phyloP scores from a whole-genome alignment of 2,888 invertebrate species.

The Anthrax anthrax region DNA sequence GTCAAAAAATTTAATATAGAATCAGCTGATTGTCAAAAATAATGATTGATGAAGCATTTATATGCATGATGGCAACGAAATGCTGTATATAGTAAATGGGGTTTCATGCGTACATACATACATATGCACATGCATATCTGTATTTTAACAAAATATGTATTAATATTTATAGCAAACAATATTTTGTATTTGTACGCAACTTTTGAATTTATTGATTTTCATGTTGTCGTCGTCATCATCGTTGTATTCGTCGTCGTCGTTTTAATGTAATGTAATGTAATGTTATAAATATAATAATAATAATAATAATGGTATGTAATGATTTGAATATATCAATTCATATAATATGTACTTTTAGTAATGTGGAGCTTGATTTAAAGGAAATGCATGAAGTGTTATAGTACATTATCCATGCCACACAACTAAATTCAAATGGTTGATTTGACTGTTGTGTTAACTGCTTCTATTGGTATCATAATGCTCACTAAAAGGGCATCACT shows the following conservation, averaged over 20 bases:
- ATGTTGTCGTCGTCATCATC: too few species aligned
- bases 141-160: too few species aligned
- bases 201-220: constrained; percentile 6
- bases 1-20: constrained; percentile 2
- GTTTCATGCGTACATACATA: not conserved
- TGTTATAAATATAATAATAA: too few species aligned
- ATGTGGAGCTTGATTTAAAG: not conserved
- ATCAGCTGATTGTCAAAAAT: constrained; percentile 11
- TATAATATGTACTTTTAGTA: too few species aligned
- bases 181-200: not conserved
- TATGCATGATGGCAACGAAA: not conserved
- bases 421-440: not conserved
- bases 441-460: constrained; percentile 5
- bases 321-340: not conserved
- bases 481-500: constrained; percentile 5
- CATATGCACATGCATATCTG: not conserved
- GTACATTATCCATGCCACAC: constrained; percentile 3
- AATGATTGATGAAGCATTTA: constrained; percentile 8
- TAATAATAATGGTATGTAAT: too few species aligned
- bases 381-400: not conserved
- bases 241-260: too few species aligned
- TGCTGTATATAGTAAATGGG: constrained; percentile 2
- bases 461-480: not conserved
- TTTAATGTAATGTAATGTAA: too few species aligned
- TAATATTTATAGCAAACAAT: not conserved